Conservation (phyloP, 1,140 invertebrate genomes). For the Vollenhovia emeryi region DNA sequence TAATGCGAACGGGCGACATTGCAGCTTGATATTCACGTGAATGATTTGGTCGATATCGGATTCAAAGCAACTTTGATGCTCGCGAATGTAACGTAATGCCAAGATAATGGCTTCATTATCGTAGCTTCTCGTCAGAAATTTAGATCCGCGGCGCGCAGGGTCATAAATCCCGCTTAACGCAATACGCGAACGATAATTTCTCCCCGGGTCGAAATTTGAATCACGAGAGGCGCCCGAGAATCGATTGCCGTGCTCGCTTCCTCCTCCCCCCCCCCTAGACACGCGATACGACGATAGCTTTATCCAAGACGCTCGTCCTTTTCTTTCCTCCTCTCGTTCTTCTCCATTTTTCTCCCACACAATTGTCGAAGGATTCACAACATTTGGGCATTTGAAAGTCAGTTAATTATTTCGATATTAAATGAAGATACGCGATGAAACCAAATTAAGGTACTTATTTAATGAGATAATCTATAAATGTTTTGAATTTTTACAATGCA, state of each 20-base stretch:
- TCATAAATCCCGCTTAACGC: conserved; percentile 35
- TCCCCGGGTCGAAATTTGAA: conserved; percentile 47
- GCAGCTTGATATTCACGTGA: background rate
- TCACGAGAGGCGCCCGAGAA: conserved; percentile 33
- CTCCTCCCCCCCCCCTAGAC: conserved; percentile 7
- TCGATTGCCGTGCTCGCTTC: conserved; percentile 34
- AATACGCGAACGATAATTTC: conserved; percentile 36
- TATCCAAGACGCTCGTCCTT: background rate
- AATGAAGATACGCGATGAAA: background rate
- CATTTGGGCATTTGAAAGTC: background rate
- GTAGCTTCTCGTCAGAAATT: conserved; percentile 11
- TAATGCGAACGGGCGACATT: background rate
- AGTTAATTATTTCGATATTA: background rate
- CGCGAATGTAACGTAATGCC: background rate
- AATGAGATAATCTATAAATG: background rate
- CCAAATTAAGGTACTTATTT: background rate
- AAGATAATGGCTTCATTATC: conserved; percentile 39
- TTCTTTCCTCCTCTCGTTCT: background rate
- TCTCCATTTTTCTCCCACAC: background rate
- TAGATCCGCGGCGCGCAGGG: background rate
- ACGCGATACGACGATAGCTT: conserved; percentile 38
- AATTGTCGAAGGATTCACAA: background rate
- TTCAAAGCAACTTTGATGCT: conserved; percentile 1
- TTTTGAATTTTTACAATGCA: background rate
- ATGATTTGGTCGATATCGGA: background rate